These are phyloP conservation scores for Monochamus saltuarius DNA, from an alignment of 1,140 invertebrate genomes.

Conservation along the genomic window DNA sequence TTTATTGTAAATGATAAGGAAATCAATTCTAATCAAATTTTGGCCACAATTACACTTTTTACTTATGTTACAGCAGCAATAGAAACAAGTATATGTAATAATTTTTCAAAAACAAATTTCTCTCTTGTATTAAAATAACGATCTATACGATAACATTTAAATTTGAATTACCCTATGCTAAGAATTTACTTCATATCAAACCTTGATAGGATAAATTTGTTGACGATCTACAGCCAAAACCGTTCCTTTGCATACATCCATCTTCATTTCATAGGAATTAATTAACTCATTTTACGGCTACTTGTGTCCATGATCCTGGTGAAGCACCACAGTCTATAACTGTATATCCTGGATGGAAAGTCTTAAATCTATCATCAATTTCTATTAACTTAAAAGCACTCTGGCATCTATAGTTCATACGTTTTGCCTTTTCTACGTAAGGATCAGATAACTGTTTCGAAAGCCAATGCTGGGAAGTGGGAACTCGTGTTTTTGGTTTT, in stretches of 20 bases:
- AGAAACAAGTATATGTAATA: no score
- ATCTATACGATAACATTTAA: no score
- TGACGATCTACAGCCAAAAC: conserved; percentile 83
- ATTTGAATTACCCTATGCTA: neutral
- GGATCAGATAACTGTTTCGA: conserved; percentile 83
- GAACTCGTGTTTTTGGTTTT: conserved; percentile 60
- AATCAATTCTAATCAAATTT: neutral
- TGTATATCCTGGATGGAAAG: conserved; percentile 75
- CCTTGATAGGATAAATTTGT: conserved; percentile 73
- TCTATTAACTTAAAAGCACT: conserved; percentile 98
- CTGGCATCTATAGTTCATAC: conserved; percentile 83
- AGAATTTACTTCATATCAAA: conserved; percentile 37
- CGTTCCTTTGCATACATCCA: conserved; percentile 58
- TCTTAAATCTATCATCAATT: conserved; percentile 82
- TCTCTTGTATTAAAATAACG: neutral
- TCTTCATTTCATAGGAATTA: conserved; percentile 59
- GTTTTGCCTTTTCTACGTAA: conserved; percentile 85
- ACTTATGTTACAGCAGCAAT: no score
- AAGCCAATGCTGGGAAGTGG: conserved; percentile 86
- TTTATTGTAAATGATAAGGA: neutral
- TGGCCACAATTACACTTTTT: neutral
- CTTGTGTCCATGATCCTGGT: conserved; percentile 94
- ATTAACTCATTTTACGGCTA: conserved; percentile 76
- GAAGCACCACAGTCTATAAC: conserved; percentile 94
- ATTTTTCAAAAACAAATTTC: neutral